Percentiles rank a stretch among this genome's conserved stretches.
phyloP scores from a whole-genome alignment of 1,140 invertebrate species.

The Penaeus indicus region DNA sequence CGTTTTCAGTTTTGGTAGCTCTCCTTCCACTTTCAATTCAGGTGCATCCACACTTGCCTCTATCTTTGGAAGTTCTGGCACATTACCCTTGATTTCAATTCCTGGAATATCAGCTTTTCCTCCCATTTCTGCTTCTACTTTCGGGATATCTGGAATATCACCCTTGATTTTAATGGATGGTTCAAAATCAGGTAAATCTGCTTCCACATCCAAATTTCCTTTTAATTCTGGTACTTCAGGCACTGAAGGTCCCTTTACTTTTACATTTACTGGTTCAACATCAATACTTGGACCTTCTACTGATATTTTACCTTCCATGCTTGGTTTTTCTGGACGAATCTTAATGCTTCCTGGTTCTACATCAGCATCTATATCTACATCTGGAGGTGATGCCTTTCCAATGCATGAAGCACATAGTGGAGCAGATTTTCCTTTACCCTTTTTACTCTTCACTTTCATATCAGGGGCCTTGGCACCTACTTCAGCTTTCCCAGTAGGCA shows the following conservation, averaged over 20 bases:
- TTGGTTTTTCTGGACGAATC: slow-evolving; percentile 16
- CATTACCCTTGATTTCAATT: not conserved
- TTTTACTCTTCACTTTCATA: slow-evolving; percentile 32
- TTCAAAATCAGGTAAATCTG: slow-evolving; percentile 23
- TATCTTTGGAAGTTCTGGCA: slow-evolving; percentile 38
- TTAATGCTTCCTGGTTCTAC: slow-evolving; percentile 10
- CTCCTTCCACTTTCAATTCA: slow-evolving; percentile 16
- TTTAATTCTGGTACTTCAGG: slow-evolving; percentile 32
- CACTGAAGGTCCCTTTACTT: slow-evolving; percentile 25
- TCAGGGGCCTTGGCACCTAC: slow-evolving; percentile 31
- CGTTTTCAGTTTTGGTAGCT: not conserved
- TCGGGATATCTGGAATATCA: slow-evolving; percentile 2
- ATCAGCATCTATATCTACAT: slow-evolving; percentile 39
- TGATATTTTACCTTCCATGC: slow-evolving; percentile 18
- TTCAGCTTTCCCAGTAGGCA: slow-evolving; percentile 12
- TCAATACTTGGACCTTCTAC: slow-evolving; percentile 1
- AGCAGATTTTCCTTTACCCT: slow-evolving; percentile 20
- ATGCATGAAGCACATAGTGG: slow-evolving; percentile 51
- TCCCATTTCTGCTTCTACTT: not conserved
- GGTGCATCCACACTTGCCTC: slow-evolving; percentile 33
- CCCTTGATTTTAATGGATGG: slow-evolving; percentile 32
- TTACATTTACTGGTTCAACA: slow-evolving; percentile 1
- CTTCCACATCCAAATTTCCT: not conserved
- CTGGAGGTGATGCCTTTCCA: slow-evolving; percentile 41
- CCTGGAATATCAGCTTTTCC: too few relatives aligned